Evolutionary conservation across 2,113 vertebrate species (phyloP).

Genomic region (Poeciliopsis prolifica): DNA sequence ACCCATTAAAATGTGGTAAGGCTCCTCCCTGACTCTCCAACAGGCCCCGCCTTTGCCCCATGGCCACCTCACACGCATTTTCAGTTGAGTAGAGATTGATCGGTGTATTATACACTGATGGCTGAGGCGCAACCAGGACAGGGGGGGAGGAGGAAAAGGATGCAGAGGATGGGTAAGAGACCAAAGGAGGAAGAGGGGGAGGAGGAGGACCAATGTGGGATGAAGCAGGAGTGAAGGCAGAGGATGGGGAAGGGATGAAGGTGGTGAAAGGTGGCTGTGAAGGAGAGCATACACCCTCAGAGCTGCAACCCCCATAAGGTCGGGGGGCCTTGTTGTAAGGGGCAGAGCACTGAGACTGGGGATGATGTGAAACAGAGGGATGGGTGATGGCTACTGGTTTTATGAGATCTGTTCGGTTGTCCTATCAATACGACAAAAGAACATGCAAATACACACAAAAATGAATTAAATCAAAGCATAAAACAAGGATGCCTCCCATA

Average conservation of each 20-base stretch:
- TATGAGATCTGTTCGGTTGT: constrained; percentile 87
- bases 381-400: constrained; percentile 89
- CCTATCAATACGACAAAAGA: constrained; percentile 83
- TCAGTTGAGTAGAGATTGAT: constrained; percentile 83
- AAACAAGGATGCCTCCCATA: constrained; percentile 67
- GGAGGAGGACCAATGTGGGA: constrained; percentile 28
- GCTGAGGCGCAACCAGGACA: constrained; percentile 86
- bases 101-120: constrained; percentile 82
- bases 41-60: constrained; percentile 90
- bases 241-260: constrained; percentile 90
- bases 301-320: constrained; percentile 77
- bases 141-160: constrained; percentile 60
- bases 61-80: constrained; percentile 87
- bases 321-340: constrained; percentile 87
- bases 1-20: constrained; percentile 91
- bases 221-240: constrained; percentile 82
- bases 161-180: constrained; percentile 74
- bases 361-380: constrained; percentile 74
- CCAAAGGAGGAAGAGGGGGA: constrained; percentile 53
- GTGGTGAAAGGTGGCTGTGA: constrained; percentile 81
- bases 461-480: constrained; percentile 78
- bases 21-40: constrained; percentile 87
- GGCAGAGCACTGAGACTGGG: constrained; percentile 73
- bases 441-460: constrained; percentile 78
- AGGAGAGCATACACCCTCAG: constrained; percentile 38